phyloP scores from a whole-genome alignment of 2,888 invertebrate genomes.

The Lissonota sp. region DNA sequence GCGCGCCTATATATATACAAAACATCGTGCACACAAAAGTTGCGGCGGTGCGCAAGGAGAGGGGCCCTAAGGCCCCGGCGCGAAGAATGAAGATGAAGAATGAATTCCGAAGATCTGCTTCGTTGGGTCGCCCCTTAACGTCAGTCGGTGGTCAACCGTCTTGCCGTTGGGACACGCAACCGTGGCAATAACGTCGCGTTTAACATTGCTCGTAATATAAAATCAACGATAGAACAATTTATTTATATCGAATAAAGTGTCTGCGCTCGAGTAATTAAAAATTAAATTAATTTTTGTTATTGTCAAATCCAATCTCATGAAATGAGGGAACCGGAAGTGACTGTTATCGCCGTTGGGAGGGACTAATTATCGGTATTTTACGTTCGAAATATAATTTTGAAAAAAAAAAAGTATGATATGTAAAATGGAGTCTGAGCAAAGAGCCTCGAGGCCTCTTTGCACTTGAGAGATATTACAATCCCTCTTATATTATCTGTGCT shows the following conservation, averaged over 20 bases:
- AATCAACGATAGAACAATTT: neutral
- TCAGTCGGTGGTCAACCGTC: constrained; percentile 83
- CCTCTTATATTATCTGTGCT: neutral
- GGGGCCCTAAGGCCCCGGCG: constrained; percentile 62
- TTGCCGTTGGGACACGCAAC: constrained; percentile 73
- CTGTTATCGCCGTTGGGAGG: neutral
- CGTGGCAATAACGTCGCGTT: constrained; percentile 15
- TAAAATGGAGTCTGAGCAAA: constrained; percentile 28
- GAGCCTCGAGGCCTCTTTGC: constrained; percentile 11
- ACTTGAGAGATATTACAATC: constrained; percentile 25
- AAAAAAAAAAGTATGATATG: neutral
- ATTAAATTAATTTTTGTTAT: neutral
- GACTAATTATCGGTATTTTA: neutral
- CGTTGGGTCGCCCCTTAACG: constrained; percentile 65
- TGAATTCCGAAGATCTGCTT: constrained; percentile 78
- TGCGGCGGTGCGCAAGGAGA: constrained; percentile 61
- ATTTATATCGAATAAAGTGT: neutral
- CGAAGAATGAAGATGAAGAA: constrained; percentile 82
- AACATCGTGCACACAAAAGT: too few relatives aligned
- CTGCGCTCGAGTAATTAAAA: neutral
- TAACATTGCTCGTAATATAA: neutral
- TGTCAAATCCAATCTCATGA: neutral
- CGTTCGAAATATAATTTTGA: neutral
- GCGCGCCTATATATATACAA: too few relatives aligned
- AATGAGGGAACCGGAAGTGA: constrained; percentile 17